phyloP scores from a whole-genome alignment of 2,113 vertebrate species.

The Pelecanus crispus region DNA sequence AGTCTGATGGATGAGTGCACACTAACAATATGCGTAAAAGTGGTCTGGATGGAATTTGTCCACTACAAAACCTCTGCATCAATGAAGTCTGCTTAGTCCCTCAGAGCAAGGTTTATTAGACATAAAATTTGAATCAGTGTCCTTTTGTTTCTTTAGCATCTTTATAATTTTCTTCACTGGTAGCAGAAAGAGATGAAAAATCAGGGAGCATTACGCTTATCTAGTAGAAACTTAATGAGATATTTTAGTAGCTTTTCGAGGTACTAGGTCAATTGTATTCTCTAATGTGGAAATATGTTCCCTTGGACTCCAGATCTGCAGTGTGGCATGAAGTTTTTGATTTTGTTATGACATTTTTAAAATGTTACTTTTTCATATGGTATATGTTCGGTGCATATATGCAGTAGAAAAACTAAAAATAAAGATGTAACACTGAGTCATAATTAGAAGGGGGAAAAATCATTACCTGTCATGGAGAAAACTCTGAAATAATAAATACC shows the following conservation, averaged over 20 bases:
- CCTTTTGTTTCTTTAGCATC: not conserved
- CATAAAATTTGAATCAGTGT: not conserved
- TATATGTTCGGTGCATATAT: not conserved
- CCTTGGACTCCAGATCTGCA: not conserved
- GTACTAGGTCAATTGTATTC: not conserved
- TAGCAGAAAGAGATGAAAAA: not conserved
- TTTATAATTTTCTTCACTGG: not conserved
- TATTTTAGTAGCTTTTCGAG: not conserved
- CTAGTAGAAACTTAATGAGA: not conserved
- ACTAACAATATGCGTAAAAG: not conserved
- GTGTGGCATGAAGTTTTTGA: not conserved
- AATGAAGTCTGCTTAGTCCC: not conserved
- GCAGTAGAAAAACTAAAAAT: not conserved
- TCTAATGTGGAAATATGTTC: not conserved
- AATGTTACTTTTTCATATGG: not conserved
- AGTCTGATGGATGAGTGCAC: not conserved
- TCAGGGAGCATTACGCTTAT: not conserved
- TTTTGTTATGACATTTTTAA: not conserved
- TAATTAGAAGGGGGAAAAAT: not conserved
- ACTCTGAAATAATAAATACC: constrained; percentile 41
- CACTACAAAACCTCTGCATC: not conserved
- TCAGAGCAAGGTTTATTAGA: not conserved
- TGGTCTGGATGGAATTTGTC: not conserved
- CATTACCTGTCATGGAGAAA: not conserved
- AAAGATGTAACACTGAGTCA: not conserved